phyloP scores from a whole-genome alignment of 2,113 vertebrate genomes.

The Lycaon pictus region DNA sequence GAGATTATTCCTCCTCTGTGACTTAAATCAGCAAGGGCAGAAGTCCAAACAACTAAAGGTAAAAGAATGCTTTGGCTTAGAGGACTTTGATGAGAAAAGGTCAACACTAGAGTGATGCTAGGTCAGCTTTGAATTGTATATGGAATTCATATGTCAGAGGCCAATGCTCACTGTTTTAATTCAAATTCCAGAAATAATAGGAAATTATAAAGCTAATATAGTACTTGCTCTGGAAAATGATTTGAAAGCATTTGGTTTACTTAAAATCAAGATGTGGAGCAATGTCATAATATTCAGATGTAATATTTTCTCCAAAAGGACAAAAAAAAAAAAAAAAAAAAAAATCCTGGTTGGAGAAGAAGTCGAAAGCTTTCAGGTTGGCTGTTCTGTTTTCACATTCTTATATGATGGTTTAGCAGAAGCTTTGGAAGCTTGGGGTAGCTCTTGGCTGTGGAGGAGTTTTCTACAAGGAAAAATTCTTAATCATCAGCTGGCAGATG shows the following conservation, averaged over 20 bases:
- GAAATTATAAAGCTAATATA: neutral
- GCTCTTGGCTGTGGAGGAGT: constrained; percentile 76
- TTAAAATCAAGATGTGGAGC: constrained; percentile 21
- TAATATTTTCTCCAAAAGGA: neutral
- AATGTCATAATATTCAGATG: neutral
- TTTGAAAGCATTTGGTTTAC: neutral
- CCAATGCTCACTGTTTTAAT: neutral
- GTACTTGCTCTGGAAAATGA: neutral
- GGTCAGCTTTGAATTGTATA: neutral
- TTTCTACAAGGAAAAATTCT: constrained; percentile 74
- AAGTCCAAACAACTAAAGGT: neutral
- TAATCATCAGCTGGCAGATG: constrained; percentile 77
- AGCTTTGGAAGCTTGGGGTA: constrained; percentile 60
- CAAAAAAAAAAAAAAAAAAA: neutral
- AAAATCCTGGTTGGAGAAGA: constrained; percentile 61
- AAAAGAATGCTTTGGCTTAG: neutral
- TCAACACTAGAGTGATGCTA: neutral
- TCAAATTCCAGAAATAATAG: neutral
- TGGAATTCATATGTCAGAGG: neutral
- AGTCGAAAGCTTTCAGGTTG: constrained; percentile 63
- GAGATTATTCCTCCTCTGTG: neutral
- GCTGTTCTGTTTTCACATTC: constrained; percentile 40
- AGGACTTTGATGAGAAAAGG: neutral
- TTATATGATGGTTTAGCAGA: constrained; percentile 60
- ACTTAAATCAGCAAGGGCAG: neutral